Conservation (phyloP, 2,888 invertebrate genomes). For the Lepidocyrtinus sp. region DNA sequence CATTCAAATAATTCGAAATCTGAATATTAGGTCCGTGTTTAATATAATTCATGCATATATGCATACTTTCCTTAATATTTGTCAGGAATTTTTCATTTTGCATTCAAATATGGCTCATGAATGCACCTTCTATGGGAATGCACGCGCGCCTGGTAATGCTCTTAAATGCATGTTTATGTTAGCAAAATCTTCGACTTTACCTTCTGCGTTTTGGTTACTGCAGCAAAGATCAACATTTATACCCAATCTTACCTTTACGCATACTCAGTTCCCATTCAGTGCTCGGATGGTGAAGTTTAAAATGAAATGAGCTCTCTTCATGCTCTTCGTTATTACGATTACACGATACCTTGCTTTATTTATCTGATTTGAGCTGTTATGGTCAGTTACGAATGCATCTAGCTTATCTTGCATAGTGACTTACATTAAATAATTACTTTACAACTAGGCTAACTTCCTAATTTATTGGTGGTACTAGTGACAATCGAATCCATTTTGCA, state of each 20-base stretch:
- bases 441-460: not conserved
- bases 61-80: too few species aligned
- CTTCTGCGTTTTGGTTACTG: not conserved
- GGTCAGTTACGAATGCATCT: not conserved
- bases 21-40: too few species aligned
- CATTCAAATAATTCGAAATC: too few species aligned
- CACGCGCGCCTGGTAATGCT: not conserved
- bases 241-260: constrained; percentile 40
- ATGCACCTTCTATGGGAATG: not conserved
- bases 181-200: not conserved
- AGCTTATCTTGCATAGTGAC: not conserved
- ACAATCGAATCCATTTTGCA: not conserved
- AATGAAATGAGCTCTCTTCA: not conserved
- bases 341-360: not conserved
- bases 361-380: not conserved
- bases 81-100: too few species aligned
- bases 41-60: too few species aligned
- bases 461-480: not conserved
- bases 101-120: not conserved
- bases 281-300: constrained; percentile 34
- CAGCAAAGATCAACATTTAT: constrained; percentile 3
- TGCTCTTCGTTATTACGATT: not conserved
- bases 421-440: too few species aligned
- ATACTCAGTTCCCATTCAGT: constrained; percentile 43
- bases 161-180: not conserved